Base-by-base conservation (phyloP, 2,113 vertebrate species). In the Xiphophorus maculatus region DNA sequence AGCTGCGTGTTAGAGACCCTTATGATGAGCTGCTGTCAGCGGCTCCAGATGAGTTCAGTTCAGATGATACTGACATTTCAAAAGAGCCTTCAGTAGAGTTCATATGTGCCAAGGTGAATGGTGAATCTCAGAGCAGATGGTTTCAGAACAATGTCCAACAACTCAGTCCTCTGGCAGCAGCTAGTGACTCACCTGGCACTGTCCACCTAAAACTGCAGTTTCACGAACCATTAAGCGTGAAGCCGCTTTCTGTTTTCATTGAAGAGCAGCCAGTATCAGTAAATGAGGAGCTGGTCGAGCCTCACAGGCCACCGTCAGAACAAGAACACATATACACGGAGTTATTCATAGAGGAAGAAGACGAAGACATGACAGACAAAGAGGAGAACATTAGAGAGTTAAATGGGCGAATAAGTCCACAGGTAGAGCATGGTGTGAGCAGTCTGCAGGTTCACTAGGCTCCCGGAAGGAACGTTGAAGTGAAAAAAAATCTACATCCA, bases 261-360 rank as follows among this genome's bases (percentile, higher is more conserved):
- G 91, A 32, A 40, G 77, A 79, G 71, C 91, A 84, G 68, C 79
- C 87, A 64, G 75, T 90, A 75, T 42, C 32, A 7, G 37, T 28
- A 33, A 58, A 13, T 4, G 65, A 78, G 81, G 82, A 85, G 75
- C 87, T 90, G 9, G 69, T 74, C 51, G 87, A 87, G 65, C 72
- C 80, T 85, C 74, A 67, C 17, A 77, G 75, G 72, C 79, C 6
- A 63, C 72, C 27, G 22, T 78, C 80, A 7, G 77, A 89, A 28
- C 84, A 74, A 80, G 93, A 92, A 87, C 84, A 85, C 77, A 89
- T 86, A 80, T 88, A 84, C 54, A 81, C 93, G 65, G 90, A 93
- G 81, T 90, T 99, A 77, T 95, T 95, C 90, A 97, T 99, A 91
- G 92, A 95, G 85, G 97, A 99, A 86, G 96, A 96, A 37, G 84